Evolutionary conservation across 2,113 vertebrate species (phyloP).

Genomic region (Catharus bicknelli): DNA sequence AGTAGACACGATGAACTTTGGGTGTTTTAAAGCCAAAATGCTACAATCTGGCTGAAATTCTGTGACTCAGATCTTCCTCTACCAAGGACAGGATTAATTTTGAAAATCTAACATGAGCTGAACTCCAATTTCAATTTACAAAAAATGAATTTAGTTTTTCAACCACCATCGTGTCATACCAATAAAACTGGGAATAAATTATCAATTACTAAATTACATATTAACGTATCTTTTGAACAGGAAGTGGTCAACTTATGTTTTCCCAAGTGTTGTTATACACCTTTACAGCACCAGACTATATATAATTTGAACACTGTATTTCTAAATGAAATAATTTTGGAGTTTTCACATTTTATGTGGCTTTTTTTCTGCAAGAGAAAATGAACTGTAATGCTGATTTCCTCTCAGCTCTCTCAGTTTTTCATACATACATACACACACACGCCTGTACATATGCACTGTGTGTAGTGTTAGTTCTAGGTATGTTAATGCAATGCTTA

Average conservation of each 20-base stretch:
- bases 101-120: neutral
- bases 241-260: neutral
- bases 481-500: neutral
- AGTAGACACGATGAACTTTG: neutral
- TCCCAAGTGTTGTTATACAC: neutral
- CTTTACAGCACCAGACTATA: neutral
- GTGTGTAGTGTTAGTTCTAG: neutral
- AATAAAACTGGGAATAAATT: neutral
- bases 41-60: neutral
- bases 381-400: neutral
- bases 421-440: neutral
- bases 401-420: neutral
- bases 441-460: neutral
- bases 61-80: neutral
- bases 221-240: neutral
- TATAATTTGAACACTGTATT: neutral
- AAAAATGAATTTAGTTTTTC: neutral
- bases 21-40: neutral
- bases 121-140: neutral
- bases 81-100: rapidly evolving
- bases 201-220: neutral
- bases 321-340: neutral
- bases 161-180: neutral
- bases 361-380: neutral
- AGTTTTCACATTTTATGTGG: neutral